Evolutionary conservation across 2,888 invertebrate genomes (phyloP).

Genomic region (Sarcophaga rosellei): DNA sequence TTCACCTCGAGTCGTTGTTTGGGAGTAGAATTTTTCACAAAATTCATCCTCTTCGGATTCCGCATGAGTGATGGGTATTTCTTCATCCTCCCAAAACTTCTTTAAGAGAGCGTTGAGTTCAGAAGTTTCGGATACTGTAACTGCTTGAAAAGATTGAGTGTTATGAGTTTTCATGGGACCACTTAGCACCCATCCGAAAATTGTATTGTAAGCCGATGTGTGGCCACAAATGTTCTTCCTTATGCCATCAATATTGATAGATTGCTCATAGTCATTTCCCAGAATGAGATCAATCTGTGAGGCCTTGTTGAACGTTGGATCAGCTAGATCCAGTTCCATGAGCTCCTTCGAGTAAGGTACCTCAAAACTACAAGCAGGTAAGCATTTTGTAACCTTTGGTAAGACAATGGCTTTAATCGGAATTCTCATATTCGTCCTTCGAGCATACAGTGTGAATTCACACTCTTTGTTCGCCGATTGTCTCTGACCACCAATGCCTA

Average conservation of each 20-base stretch:
- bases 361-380: slow-evolving; percentile 9
- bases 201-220: slow-evolving; percentile 27
- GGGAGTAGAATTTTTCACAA: neutral
- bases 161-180: slow-evolving; percentile 3
- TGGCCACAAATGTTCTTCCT: slow-evolving; percentile 23
- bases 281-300: neutral
- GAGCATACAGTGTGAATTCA: neutral
- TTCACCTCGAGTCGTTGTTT: neutral
- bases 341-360: neutral
- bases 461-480: slow-evolving; percentile 6
- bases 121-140: neutral
- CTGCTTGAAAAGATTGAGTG: slow-evolving; percentile 6
- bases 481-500: slow-evolving; percentile 17
- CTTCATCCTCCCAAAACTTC: slow-evolving; percentile 32
- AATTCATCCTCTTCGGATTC: neutral
- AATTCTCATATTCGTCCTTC: neutral
- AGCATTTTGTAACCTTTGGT: slow-evolving; percentile 29
- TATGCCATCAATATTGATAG: neutral
- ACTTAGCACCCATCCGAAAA: slow-evolving; percentile 41
- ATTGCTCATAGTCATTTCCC: too few species aligned
- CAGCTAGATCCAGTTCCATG: slow-evolving; percentile 10
- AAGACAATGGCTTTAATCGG: slow-evolving; percentile 26
- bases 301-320: slow-evolving; percentile 13
- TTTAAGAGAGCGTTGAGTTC: neutral
- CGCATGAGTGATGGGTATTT: neutral